Percentiles rank a stretch among this genome's conserved stretches.
These are phyloP conservation scores for Coreius guichenoti DNA, from an alignment of 2,797 vertebrate species.

Conservation along the genomic window DNA sequence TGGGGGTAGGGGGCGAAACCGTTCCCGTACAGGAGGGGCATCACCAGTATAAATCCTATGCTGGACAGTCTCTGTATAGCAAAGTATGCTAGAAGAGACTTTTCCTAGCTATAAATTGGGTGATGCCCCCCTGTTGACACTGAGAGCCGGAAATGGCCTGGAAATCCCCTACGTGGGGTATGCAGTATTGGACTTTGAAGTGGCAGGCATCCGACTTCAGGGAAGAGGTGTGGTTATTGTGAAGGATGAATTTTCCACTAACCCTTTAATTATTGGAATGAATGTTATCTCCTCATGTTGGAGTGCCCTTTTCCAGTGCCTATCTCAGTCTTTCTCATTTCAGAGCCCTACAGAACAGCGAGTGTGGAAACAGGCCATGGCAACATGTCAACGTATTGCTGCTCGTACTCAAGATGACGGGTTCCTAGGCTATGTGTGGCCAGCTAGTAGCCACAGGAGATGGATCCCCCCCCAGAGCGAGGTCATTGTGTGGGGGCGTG, in stretches of 20 bases:
- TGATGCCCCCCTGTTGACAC: neutral
- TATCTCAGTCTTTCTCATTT: neutral
- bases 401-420: neutral
- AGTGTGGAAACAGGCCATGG: too few species aligned
- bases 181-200: conserved; percentile 30
- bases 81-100: neutral
- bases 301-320: neutral
- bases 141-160: neutral
- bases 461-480: too few species aligned
- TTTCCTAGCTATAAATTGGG: neutral
- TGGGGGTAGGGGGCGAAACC: neutral
- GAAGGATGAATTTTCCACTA: neutral
- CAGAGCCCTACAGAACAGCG: neutral
- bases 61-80: too few species aligned
- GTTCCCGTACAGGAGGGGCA: neutral
- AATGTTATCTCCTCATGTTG: conserved; percentile 11
- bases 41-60: too few species aligned
- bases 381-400: neutral
- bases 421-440: conserved; percentile 1
- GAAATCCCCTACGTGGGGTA: neutral
- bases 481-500: neutral
- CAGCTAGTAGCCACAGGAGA: too few species aligned
- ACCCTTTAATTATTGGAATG: conserved; percentile 23
- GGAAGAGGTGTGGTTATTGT: conserved; percentile 9
- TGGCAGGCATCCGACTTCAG: neutral